Evolutionary conservation across 2,888 invertebrate species (phyloP).

Genomic region (Heliconius ethilla): DNA sequence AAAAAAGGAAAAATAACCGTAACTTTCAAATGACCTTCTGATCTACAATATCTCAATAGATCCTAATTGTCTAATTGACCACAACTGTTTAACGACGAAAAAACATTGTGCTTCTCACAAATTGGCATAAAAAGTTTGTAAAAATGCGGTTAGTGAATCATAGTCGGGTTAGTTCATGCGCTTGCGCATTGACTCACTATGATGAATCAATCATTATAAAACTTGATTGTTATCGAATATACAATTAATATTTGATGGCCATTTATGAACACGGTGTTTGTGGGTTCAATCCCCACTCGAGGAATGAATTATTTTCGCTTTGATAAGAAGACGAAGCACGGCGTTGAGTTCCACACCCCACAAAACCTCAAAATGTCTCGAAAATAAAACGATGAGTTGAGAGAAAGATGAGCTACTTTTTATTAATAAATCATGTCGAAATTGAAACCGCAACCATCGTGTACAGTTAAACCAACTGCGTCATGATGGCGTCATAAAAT

Average conservation of each 20-base stretch:
- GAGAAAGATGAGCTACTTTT: too few relatives aligned
- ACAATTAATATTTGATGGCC: background rate
- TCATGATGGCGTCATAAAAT: background rate
- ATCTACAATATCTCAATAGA: background rate
- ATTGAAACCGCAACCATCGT: background rate
- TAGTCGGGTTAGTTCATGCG: constrained; percentile 30
- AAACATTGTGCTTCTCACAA: constrained; percentile 15
- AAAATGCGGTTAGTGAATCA: constrained; percentile 40
- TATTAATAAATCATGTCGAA: background rate
- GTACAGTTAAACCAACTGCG: background rate
- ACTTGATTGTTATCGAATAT: constrained; percentile 19
- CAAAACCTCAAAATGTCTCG: background rate
- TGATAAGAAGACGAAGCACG: background rate
- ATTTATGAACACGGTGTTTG: background rate
- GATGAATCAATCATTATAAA: constrained; percentile 39
- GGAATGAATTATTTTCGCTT: background rate
- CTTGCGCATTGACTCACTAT: constrained; percentile 42
- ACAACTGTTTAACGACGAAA: background rate
- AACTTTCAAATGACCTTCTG: background rate
- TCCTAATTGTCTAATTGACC: constrained; percentile 16
- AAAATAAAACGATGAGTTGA: background rate
- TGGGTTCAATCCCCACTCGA: background rate
- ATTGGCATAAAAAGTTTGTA: constrained; percentile 29
- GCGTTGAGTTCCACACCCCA: background rate
- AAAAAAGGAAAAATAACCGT: background rate